A percentile compares a stretch with the other conserved stretches of the same genome.
These are phyloP conservation scores for Microcebus murinus DNA, from an alignment of 2,113 vertebrate species.

Conservation along the genomic window DNA sequence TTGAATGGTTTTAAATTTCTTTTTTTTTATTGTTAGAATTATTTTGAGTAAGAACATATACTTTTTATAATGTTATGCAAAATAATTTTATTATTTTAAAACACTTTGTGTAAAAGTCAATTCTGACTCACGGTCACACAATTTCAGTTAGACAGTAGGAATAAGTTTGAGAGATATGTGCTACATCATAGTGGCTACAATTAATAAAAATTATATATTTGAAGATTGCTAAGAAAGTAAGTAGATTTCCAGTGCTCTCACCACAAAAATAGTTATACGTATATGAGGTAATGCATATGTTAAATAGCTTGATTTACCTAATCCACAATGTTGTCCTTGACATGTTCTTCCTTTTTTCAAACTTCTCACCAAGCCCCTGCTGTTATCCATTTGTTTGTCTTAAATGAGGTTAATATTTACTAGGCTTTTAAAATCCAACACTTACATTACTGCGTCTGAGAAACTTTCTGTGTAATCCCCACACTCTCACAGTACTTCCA, in stretches of 20 bases:
- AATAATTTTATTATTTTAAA: constrained; percentile 32
- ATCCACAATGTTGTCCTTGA: background rate
- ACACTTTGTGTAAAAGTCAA: background rate
- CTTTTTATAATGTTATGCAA: background rate
- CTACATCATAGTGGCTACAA: background rate
- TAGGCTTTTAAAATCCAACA: background rate
- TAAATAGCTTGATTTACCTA: background rate
- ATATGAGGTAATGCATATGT: background rate
- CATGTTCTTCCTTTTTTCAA: background rate
- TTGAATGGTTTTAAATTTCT: background rate
- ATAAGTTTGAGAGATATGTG: background rate
- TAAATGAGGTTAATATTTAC: background rate
- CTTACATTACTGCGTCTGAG: background rate
- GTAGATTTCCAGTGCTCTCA: background rate
- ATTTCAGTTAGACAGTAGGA: background rate
- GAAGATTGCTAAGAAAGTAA: background rate
- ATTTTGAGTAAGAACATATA: background rate
- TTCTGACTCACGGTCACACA: background rate
- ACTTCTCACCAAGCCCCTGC: background rate
- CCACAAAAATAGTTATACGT: background rate
- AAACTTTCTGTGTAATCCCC: background rate
- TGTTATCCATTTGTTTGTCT: background rate
- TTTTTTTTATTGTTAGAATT: constrained; percentile 11
- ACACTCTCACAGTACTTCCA: background rate
- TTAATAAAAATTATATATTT: background rate